A percentile compares a stretch with the other conserved stretches of the same genome.
Evolutionary conservation across 2,113 vertebrate species (phyloP).

Genomic region (Cardinalis cardinalis): DNA sequence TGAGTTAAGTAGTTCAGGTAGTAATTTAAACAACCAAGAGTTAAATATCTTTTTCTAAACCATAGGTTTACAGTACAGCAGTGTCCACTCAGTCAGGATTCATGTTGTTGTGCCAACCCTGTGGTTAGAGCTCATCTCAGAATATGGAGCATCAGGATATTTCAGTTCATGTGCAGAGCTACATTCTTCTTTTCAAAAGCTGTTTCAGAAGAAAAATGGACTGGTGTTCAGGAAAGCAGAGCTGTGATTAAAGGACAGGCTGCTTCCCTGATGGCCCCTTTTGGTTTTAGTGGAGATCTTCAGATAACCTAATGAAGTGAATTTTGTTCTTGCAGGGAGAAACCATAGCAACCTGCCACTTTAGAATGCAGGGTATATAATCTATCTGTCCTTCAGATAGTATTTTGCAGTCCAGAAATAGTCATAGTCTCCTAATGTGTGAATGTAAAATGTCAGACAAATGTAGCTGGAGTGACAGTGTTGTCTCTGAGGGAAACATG

Average conservation of each 20-base stretch:
- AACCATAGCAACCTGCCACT: constrained; percentile 75
- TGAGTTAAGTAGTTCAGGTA: not conserved
- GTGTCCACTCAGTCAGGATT: not conserved
- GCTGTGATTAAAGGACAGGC: constrained; percentile 19
- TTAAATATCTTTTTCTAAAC: not conserved
- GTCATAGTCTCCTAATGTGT: constrained; percentile 46
- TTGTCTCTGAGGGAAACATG: not conserved
- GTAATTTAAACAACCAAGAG: not conserved
- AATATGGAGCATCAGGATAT: not conserved
- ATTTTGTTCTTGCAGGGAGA: constrained; percentile 56
- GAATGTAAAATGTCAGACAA: constrained; percentile 54
- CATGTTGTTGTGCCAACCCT: not conserved
- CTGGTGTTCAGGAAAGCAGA: not conserved
- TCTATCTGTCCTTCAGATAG: constrained; percentile 66
- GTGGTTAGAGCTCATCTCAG: not conserved
- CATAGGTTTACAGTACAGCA: not conserved
- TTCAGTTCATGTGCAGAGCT: not conserved
- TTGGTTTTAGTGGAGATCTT: constrained; percentile 19
- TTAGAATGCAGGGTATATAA: constrained; percentile 59
- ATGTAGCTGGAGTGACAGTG: not conserved
- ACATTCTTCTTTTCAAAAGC: not conserved
- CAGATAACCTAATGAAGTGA: constrained; percentile 47
- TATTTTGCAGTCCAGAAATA: constrained; percentile 67
- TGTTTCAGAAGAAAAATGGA: not conserved
- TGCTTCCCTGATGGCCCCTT: constrained; percentile 3